Percentiles rank a stretch among this genome's conserved stretches.
phyloP scores from a whole-genome alignment of 2,797 vertebrate species.

The Geotrypetes seraphini region DNA sequence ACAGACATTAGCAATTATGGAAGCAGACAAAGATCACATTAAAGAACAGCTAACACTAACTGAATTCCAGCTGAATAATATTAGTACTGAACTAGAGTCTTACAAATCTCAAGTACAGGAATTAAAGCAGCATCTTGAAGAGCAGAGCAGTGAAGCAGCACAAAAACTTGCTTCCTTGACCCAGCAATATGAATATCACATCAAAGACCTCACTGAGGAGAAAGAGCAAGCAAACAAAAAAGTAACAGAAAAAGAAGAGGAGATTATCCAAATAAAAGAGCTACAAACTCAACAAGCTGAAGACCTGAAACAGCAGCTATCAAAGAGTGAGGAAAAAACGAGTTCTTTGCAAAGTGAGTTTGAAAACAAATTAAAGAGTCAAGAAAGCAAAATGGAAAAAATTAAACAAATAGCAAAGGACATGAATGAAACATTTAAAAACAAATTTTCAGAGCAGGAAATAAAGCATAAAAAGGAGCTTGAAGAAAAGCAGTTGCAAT shows the following conservation, averaged over 20 bases:
- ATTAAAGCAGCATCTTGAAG: slow-evolving; percentile 55
- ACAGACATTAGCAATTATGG: slow-evolving; percentile 42
- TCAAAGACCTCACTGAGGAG: slow-evolving; percentile 46
- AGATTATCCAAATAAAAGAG: slow-evolving; percentile 42
- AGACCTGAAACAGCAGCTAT: slow-evolving; percentile 56
- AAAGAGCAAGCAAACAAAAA: slow-evolving; percentile 49
- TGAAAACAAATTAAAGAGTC: slow-evolving; percentile 71
- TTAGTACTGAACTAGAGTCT: slow-evolving; percentile 49
- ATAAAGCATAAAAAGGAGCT: slow-evolving; percentile 74
- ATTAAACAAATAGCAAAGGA: slow-evolving; percentile 78
- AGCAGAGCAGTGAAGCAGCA: slow-evolving; percentile 46
- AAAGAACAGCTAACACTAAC: slow-evolving; percentile 36
- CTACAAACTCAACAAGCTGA: slow-evolving; percentile 54
- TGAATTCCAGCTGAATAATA: slow-evolving; percentile 34
- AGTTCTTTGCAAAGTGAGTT: slow-evolving; percentile 57
- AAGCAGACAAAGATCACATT: slow-evolving; percentile 54
- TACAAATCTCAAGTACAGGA: slow-evolving; percentile 49
- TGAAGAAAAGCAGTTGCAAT: slow-evolving; percentile 70
- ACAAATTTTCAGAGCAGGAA: slow-evolving; percentile 78
- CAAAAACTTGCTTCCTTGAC: slow-evolving; percentile 53
- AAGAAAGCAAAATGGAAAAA: slow-evolving; percentile 80
- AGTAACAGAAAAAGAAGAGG: slow-evolving; percentile 59
- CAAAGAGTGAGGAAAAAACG: slow-evolving; percentile 56
- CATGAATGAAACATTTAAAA: slow-evolving; percentile 76
- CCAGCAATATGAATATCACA: slow-evolving; percentile 42